Base-by-base conservation (phyloP, 2,888 invertebrate genomes). In the Apamea anceps region DNA sequence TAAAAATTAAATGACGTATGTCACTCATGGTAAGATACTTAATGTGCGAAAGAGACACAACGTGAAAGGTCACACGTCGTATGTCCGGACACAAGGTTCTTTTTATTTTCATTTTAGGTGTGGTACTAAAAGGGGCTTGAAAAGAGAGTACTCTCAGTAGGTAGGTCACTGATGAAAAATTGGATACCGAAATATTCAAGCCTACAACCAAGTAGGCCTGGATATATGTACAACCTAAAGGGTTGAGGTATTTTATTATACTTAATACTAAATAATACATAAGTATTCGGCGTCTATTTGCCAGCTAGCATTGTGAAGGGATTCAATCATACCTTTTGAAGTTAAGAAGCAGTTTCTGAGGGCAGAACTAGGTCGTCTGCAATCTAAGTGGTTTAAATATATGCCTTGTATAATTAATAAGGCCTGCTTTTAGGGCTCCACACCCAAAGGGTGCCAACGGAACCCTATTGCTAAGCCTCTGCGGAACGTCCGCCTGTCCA, bases 101-200 rank as follows among this genome's bases (percentile, higher is more conserved):
- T n/a, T 77, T 79, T n/a, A n/a, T n/a, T n/a, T n/a, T n/a, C n/a
- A 77, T 79, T 66, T 79, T 54, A 66, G 65, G 45, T 63, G 18
- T 51, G 25, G 28, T 51, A 6, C 54, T 28, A n/a, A 25, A 45
- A n/a, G 32, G n/a, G n/a, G 21, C 7, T 77, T n/a, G 10, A n/a
- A 66, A 79, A 66, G 45, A n/a, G n/a, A 57, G 45, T 48, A 32
- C 45, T n/a, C 32, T 15, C 21, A 10, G n/a, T 45, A n/a, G 6
- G 15, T 48, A n/a, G 6, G 15, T 48, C 48, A 48, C 48, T 5
- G 48, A 15, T 15, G 25, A 18, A 0, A 54, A 45, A 65, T 32
- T 32, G 6, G 15, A 21, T 77, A 42, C 42, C 32, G 18, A 54
- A 65, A 78, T 54, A 77, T 32, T 54, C 62, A 48, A 3, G 48